Conservation (phyloP, 2,113 vertebrate species). For the Vidua macroura region DNA sequence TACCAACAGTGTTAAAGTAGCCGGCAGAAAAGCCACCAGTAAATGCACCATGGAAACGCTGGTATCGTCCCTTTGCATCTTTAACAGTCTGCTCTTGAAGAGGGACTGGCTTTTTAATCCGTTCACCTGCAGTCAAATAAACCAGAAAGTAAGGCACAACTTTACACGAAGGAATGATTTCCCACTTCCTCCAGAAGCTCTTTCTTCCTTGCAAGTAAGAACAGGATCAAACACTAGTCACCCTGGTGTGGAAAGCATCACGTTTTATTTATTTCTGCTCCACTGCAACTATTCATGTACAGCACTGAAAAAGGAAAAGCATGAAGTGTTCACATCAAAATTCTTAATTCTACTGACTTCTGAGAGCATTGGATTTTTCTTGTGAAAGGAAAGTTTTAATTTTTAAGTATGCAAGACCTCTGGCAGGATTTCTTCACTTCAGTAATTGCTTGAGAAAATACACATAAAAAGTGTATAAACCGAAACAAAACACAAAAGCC, state of each 20-base stretch:
- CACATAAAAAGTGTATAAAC: neutral
- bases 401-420: neutral
- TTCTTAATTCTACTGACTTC: neutral
- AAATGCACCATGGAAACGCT: constrained; percentile 95
- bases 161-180: rapidly evolving
- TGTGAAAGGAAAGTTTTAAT: neutral
- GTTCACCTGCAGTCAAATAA: constrained; percentile 76
- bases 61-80: constrained; percentile 90
- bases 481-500: neutral
- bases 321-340: neutral
- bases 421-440: neutral
- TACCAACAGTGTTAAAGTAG: constrained; percentile 94
- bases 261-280: neutral
- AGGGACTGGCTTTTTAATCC: constrained; percentile 85
- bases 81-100: constrained; percentile 93
- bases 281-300: neutral
- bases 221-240: neutral
- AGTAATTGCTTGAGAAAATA: neutral
- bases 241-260: neutral
- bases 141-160: neutral
- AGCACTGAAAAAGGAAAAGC: neutral
- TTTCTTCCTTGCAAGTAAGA: neutral
- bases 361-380: rapidly evolving
- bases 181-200: rapidly evolving
- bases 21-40: constrained; percentile 97